Base-by-base conservation (phyloP, 2,888 invertebrate species). In the Meghimatium bilineatum region DNA sequence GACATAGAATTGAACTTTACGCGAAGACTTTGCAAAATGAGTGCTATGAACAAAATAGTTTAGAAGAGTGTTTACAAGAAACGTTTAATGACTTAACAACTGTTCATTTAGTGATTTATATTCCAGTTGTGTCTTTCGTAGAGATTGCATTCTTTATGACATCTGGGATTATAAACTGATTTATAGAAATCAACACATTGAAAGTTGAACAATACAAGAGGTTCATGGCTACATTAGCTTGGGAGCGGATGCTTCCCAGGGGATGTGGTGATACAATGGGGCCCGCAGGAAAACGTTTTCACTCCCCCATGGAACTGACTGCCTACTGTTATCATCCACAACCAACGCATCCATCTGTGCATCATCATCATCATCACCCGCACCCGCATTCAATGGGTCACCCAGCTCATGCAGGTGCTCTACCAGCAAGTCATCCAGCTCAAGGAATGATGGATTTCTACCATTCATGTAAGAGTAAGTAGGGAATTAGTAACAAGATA, bases 361-460 rank as follows among this genome's bases (percentile, higher is more conserved):
- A 83, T 44, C 83, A 77, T 78, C 72, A 78, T 29, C 83, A 77
- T 26, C 80, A 63, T 44, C 72, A 78, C 26, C 83, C 52, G 8
- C 80, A 76, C 38, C 71, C 49, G 14, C 82, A 82, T 26, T 23
- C 69, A 0, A 75, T 76, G 67, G 56, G 56, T 32, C 80, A 80
- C 44, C 76, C 75, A n/a, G 36, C 34, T 29, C 60, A 78, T 32
- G 71, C 66, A 20, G 74, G 56, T 3, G 29, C 80, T 12, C 84
- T 76, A n/a, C 80, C 80, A 2, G 66, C 49, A 2, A 44, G 49
- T 67, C 87, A 86, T 63, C 88, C 89, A n/a, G 98, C 98, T 95
- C 97, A 98, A 93, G 98, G 97, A 94, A 98, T 98, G 97, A 98
- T 98, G 98, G 98, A 98, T 95, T 98, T 89, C 84, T 91, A 98